phyloP scores from a whole-genome alignment of 2,888 invertebrate genomes.

The Neoitamus cyanurus region DNA sequence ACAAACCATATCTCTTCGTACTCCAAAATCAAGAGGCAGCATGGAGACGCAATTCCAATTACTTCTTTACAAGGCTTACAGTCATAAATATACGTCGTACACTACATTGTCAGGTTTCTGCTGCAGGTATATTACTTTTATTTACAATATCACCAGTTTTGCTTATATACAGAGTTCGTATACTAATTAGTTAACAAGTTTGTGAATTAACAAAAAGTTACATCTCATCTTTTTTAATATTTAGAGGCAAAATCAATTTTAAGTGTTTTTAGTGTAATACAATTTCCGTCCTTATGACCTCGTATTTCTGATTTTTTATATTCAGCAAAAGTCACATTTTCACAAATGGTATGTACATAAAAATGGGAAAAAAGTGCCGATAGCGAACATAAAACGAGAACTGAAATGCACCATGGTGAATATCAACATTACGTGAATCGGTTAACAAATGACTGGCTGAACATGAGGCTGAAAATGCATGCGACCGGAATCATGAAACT shows the following conservation, averaged over 20 bases:
- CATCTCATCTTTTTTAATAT: background rate
- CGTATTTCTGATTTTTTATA: background rate
- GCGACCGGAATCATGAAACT: background rate
- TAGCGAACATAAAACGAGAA: background rate
- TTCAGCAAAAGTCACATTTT: background rate
- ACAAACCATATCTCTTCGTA: background rate
- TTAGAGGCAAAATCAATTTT: background rate
- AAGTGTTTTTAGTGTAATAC: background rate
- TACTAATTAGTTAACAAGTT: slow-evolving; percentile 1
- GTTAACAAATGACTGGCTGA: slow-evolving; percentile 19
- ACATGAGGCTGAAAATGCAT: background rate
- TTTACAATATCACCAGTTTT: slow-evolving; percentile 2
- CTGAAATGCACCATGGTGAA: background rate
- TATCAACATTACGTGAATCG: slow-evolving; percentile 23
- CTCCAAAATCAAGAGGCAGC: background rate
- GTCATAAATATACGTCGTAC: background rate
- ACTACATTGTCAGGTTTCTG: background rate
- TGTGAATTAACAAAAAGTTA: background rate
- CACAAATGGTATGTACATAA: slow-evolving; percentile 10
- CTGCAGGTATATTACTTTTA: background rate
- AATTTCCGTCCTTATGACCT: background rate
- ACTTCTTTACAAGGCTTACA: background rate
- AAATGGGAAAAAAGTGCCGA: background rate
- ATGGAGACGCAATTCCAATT: background rate
- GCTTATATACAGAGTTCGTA: background rate